Conservation (phyloP, 2,888 invertebrate species). For the Clistopyga incitator region DNA sequence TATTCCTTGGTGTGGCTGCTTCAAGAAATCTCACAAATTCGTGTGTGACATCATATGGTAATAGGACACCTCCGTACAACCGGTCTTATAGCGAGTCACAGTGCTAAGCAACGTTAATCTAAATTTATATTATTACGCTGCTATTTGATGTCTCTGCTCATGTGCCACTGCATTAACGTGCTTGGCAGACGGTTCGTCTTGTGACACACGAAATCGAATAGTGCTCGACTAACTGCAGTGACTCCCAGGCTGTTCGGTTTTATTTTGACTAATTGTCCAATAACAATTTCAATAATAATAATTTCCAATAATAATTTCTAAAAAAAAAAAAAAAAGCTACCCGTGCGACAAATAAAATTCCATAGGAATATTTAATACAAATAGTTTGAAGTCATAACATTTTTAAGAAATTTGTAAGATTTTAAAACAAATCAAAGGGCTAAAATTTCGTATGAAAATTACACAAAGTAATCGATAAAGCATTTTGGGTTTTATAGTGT, state of each 20-base stretch:
- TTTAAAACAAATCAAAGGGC: too few relatives aligned
- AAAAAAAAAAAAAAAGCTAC: not conserved
- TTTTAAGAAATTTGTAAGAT: too few relatives aligned
- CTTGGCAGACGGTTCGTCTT: slow-evolving; percentile 33
- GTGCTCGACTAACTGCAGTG: not conserved
- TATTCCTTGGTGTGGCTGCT: not conserved
- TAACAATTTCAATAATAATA: not conserved
- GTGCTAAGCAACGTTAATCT: slow-evolving; percentile 34
- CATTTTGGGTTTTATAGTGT: too few relatives aligned
- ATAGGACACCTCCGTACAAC: slow-evolving; percentile 39
- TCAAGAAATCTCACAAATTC: slow-evolving; percentile 25
- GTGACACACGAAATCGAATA: slow-evolving; percentile 35
- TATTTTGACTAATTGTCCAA: not conserved
- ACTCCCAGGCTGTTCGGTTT: not conserved
- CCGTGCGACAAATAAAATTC: not conserved
- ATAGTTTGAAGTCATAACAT: too few relatives aligned
- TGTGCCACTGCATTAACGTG: slow-evolving; percentile 41
- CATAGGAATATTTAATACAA: too few relatives aligned
- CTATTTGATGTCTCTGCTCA: slow-evolving; percentile 41
- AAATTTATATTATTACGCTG: slow-evolving; percentile 52
- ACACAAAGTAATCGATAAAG: too few relatives aligned
- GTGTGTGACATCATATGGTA: slow-evolving; percentile 47
- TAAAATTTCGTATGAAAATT: too few relatives aligned
- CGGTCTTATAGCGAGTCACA: slow-evolving; percentile 16
- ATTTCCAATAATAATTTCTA: not conserved